These are phyloP conservation scores for Eucera pruinosa DNA, from an alignment of 2,888 invertebrate genomes.

Conservation along the genomic window DNA sequence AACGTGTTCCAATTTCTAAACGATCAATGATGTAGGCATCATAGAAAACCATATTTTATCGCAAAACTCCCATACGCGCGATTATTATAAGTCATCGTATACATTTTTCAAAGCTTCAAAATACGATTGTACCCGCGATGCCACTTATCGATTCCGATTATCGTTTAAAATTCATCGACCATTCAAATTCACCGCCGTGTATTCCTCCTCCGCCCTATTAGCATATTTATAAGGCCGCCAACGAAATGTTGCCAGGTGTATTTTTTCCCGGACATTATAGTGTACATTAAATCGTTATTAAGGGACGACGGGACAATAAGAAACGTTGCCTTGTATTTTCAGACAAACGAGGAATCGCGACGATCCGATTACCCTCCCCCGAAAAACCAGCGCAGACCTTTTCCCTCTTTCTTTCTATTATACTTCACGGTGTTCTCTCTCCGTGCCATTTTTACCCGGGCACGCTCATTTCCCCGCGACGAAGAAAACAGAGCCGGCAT, in stretches of 20 bases:
- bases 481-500: slow-evolving; percentile 28
- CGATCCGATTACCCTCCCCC: slow-evolving; percentile 60
- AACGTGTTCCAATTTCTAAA: no score
- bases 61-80: no score
- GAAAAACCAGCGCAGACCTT: slow-evolving; percentile 31
- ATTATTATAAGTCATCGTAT: no score
- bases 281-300: slow-evolving; percentile 21
- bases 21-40: no score
- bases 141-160: not conserved
- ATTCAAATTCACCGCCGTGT: not conserved
- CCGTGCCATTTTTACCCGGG: slow-evolving; percentile 21
- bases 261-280: slow-evolving; percentile 4
- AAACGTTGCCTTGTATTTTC: not conserved
- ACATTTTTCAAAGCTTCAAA: no score
- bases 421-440: no score
- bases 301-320: slow-evolving; percentile 1
- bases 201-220: not conserved
- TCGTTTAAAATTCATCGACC: slow-evolving; percentile 2
- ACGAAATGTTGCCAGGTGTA: no score
- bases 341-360: slow-evolving; percentile 40
- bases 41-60: no score
- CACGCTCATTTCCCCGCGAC: slow-evolving; percentile 41
- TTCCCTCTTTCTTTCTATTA: no score
- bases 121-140: no score
- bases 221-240: not conserved